A percentile compares a stretch with the other conserved stretches of the same genome.
phyloP scores from a whole-genome alignment of 1,140 invertebrate genomes.

The Drosophila equinoxialis region DNA sequence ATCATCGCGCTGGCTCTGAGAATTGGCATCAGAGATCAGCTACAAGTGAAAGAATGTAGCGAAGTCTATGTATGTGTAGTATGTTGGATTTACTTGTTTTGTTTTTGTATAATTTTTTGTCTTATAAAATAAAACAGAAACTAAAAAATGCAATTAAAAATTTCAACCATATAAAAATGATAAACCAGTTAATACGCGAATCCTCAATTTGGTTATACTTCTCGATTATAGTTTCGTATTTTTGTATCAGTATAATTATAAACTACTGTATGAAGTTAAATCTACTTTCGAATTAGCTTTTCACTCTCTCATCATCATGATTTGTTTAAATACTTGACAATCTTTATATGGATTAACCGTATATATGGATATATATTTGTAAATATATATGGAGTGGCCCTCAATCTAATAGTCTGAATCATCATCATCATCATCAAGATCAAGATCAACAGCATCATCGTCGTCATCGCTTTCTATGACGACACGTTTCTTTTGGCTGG shows the following conservation, averaged over 20 bases:
- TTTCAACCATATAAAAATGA: conserved; percentile 21
- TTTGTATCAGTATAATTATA: not conserved
- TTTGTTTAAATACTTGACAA: conserved; percentile 27
- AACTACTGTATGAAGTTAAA: not conserved
- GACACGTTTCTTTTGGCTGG: conserved; percentile 51
- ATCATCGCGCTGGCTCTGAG: conserved; percentile 42
- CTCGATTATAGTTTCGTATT: not conserved
- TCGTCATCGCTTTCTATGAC: conserved; percentile 56
- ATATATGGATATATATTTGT: no score
- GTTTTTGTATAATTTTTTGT: not conserved
- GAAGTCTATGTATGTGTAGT: conserved; percentile 35
- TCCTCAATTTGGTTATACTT: conserved; percentile 17
- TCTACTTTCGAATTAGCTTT: conserved; percentile 8
- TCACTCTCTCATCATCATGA: not conserved
- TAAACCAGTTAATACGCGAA: not conserved
- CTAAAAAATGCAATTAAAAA: conserved; percentile 4
- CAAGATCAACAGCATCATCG: conserved; percentile 25
- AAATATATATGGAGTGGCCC: not conserved
- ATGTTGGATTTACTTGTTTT: not conserved
- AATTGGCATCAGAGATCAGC: conserved; percentile 34
- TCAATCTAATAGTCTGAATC: conserved; percentile 72
- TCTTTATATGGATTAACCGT: conserved; percentile 20
- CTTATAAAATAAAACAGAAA: conserved; percentile 31
- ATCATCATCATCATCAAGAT: conserved; percentile 37
- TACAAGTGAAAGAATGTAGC: conserved; percentile 63